A percentile compares a stretch with the other conserved stretches of the same genome.
Conservation (phyloP, 2,888 invertebrate species). For the Odontomyia ornata region DNA sequence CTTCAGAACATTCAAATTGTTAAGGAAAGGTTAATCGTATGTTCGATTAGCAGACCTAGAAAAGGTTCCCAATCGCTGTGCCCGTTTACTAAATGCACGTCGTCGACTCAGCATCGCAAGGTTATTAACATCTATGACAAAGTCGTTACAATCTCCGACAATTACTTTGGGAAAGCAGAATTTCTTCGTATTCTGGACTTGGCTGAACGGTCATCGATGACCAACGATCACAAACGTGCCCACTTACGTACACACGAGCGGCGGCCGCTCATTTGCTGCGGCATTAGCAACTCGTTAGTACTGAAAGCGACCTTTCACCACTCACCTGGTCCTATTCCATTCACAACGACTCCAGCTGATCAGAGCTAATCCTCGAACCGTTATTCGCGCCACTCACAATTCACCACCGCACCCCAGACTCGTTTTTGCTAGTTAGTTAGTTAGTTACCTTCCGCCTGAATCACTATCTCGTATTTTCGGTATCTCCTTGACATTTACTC, state of each 20-base stretch:
- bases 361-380: constrained; percentile 25
- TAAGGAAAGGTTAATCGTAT: no score
- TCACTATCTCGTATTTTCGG: not conserved
- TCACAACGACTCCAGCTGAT: not conserved
- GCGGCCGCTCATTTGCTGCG: not conserved
- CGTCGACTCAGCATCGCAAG: not conserved
- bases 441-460: constrained; percentile 8
- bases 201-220: no score
- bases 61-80: not conserved
- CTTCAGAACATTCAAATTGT: no score
- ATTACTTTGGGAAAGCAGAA: not conserved
- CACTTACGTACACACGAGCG: no score
- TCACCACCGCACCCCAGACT: not conserved
- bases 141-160: not conserved
- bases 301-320: constrained; percentile 41
- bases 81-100: not conserved
- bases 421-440: not conserved
- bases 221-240: no score
- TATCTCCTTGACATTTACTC: constrained; percentile 42
- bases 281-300: not conserved
- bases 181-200: no score
- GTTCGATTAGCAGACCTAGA: not conserved
- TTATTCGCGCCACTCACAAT: constrained; percentile 14
- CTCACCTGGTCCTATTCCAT: constrained; percentile 34
- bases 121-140: not conserved